A percentile compares a stretch with the other conserved stretches of the same genome.
Evolutionary conservation across 1,140 invertebrate species (phyloP).

Genomic region (Camponotus floridanus): DNA sequence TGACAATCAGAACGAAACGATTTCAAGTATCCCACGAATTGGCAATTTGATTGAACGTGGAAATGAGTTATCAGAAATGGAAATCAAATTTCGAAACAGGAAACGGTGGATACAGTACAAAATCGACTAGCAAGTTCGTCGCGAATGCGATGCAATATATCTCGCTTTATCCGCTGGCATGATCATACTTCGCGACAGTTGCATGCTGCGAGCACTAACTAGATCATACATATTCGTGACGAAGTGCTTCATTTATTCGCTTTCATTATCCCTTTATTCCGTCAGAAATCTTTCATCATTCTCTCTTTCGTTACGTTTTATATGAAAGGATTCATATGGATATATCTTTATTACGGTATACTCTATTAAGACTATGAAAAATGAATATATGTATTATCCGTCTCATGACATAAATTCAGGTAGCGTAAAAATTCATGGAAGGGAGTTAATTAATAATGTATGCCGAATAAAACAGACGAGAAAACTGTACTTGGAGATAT

Average conservation of each 20-base stretch:
- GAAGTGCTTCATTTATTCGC: constrained; percentile 46
- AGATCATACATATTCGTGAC: constrained; percentile 54
- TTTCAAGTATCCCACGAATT: constrained; percentile 61
- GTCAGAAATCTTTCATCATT: constrained; percentile 8
- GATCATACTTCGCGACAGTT: constrained; percentile 53
- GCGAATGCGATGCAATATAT: constrained; percentile 50
- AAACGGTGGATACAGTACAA: constrained; percentile 53
- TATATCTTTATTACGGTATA: constrained; percentile 5
- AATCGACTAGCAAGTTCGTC: constrained; percentile 52
- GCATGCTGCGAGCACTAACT: constrained; percentile 40
- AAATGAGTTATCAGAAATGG: constrained; percentile 55
- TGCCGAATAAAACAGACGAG: constrained; percentile 15
- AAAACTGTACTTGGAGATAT: background rate
- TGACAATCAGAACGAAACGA: constrained; percentile 74
- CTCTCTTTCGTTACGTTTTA: constrained; percentile 7
- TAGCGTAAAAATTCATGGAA: background rate
- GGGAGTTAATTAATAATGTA: constrained; percentile 5
- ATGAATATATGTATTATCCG: constrained; percentile 3
- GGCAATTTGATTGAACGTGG: constrained; percentile 65
- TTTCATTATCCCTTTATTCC: constrained; percentile 49
- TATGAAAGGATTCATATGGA: background rate
- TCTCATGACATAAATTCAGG: constrained; percentile 2
- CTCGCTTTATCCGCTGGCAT: constrained; percentile 43
- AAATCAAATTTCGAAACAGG: constrained; percentile 65
- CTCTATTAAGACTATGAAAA: background rate